Evolutionary conservation across 2,113 vertebrate genomes (phyloP).

Genomic region (Gopherus flavomarginatus): DNA sequence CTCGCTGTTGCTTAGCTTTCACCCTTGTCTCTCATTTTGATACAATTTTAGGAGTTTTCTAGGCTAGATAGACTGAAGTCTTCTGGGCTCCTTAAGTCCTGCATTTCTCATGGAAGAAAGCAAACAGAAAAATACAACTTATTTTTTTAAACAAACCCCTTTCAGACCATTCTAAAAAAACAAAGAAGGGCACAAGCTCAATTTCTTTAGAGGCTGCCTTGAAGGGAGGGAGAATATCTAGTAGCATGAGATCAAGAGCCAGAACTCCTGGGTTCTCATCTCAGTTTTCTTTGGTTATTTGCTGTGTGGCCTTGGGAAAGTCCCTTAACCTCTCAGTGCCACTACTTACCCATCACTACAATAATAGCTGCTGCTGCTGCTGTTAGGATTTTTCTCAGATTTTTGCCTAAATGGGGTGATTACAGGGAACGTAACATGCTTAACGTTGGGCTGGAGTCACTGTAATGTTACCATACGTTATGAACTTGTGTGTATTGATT

Average conservation of each 20-base stretch:
- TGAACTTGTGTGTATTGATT: slow-evolving; percentile 43
- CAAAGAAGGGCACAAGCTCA: neutral
- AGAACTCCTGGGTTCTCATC: neutral
- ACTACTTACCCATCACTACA: slow-evolving; percentile 27
- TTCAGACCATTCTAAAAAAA: neutral
- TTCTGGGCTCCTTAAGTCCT: neutral
- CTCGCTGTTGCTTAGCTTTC: neutral
- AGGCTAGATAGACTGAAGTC: slow-evolving; percentile 18
- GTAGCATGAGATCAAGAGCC: neutral
- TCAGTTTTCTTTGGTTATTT: neutral
- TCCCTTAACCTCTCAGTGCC: neutral
- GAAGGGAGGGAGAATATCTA: neutral
- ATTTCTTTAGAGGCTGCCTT: neutral
- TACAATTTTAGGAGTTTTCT: slow-evolving; percentile 3
- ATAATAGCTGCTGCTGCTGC: neutral
- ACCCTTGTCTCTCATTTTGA: neutral
- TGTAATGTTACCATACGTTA: slow-evolving; percentile 56
- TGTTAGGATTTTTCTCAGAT: neutral
- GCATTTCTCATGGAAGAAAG: neutral
- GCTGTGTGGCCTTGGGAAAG: neutral
- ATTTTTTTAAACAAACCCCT: neutral
- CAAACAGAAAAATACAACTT: slow-evolving; percentile 33
- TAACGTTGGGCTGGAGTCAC: neutral
- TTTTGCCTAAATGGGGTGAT: slow-evolving; percentile 29
- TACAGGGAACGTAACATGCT: slow-evolving; percentile 21